phyloP scores from a whole-genome alignment of 2,888 invertebrate genomes.

The Aphodius sticticus region DNA sequence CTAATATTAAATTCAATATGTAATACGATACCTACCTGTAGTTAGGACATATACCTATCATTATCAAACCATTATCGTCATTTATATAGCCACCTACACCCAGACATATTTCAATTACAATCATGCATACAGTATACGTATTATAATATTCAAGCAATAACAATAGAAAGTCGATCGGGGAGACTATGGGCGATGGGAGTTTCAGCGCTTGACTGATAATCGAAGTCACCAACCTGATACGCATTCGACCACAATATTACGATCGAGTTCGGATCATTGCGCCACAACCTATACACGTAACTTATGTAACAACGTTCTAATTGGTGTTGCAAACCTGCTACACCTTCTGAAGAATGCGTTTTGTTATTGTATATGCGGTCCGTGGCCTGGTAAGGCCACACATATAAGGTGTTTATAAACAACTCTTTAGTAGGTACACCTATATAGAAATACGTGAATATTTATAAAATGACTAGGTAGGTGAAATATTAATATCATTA shows the following conservation, averaged over 20 bases:
- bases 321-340: constrained; percentile 4
- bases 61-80: too few relatives aligned
- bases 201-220: neutral
- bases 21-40: too few relatives aligned
- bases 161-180: neutral
- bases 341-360: neutral
- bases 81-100: too few relatives aligned
- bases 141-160: neutral
- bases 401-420: neutral
- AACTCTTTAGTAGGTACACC: neutral
- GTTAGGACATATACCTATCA: too few relatives aligned
- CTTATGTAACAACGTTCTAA: constrained; percentile 4
- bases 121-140: neutral
- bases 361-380: neutral
- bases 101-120: neutral
- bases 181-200: neutral
- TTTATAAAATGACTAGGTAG: too few relatives aligned
- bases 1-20: too few relatives aligned
- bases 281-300: neutral
- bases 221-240: neutral
- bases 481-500: too few relatives aligned
- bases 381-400: neutral
- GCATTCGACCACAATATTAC: neutral
- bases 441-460: too few relatives aligned
- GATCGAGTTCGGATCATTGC: neutral